phyloP scores from a whole-genome alignment of 2,888 invertebrate genomes.

The Himalopsyche japonica region DNA sequence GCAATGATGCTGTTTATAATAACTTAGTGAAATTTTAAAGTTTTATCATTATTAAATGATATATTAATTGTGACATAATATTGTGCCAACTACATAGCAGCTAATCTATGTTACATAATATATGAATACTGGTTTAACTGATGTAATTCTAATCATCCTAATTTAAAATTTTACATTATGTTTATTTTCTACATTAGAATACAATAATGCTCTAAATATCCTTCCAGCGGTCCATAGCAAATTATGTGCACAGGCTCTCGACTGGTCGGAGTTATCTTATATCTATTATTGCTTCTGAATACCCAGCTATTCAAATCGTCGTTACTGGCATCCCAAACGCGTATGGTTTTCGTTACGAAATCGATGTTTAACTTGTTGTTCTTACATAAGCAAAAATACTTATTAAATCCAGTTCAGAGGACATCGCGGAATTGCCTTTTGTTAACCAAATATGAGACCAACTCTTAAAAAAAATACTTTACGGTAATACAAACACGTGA shows the following conservation, averaged over 20 bases:
- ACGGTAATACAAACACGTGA: too few species aligned
- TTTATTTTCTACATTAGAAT: conserved; percentile 21
- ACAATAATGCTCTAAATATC: neutral
- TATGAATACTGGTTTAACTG: neutral
- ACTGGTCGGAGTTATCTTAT: conserved; percentile 45
- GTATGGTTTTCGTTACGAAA: neutral
- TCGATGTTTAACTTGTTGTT: too few species aligned
- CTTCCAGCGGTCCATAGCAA: too few species aligned
- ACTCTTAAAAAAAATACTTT: too few species aligned
- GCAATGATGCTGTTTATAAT: too few species aligned
- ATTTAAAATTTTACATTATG: neutral
- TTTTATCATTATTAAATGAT: too few species aligned
- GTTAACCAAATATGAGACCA: too few species aligned
- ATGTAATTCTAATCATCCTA: neutral
- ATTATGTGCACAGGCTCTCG: neutral
- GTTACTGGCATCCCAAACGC: conserved; percentile 29
- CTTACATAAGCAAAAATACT: too few species aligned
- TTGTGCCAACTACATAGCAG: neutral
- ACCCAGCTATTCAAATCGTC: conserved; percentile 47
- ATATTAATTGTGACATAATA: too few species aligned
- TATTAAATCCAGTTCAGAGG: too few species aligned
- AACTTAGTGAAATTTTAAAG: too few species aligned
- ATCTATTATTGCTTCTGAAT: conserved; percentile 64
- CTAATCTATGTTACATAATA: neutral
- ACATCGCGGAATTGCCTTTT: too few species aligned